Conservation (phyloP, 2,888 invertebrate species). For the Chrysopilus asiliformis region DNA sequence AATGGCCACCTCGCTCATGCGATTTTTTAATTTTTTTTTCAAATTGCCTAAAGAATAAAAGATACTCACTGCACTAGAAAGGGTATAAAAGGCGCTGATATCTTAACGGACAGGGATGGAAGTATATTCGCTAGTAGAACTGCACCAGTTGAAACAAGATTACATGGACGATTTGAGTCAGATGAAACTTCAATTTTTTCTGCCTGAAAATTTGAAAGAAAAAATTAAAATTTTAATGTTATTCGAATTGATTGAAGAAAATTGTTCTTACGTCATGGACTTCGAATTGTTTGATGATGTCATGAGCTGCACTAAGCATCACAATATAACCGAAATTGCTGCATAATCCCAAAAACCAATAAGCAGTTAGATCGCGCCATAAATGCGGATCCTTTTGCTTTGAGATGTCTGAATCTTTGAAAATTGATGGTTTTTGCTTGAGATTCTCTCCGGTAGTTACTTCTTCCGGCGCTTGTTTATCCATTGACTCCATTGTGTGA, state of each 20-base stretch:
- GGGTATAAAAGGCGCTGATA: conserved; percentile 56
- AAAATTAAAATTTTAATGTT: conserved; percentile 2
- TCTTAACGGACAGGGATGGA: conserved; percentile 58
- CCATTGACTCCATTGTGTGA: no score
- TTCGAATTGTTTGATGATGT: conserved; percentile 42
- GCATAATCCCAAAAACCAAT: conserved; percentile 68
- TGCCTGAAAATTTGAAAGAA: no score
- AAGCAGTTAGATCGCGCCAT: conserved; percentile 46
- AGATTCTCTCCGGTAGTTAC: no score
- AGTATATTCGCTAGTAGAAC: conserved; percentile 69
- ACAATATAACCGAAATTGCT: conserved; percentile 82
- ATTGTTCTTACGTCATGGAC: no score
- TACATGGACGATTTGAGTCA: conserved; percentile 45
- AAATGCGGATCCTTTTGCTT: conserved; percentile 20
- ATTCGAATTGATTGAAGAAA: no score
- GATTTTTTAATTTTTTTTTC: no score
- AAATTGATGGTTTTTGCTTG: no score
- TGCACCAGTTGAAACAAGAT: conserved; percentile 57
- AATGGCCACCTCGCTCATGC: no score
- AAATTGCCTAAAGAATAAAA: no score
- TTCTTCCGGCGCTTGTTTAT: no score
- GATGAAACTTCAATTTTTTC: no score
- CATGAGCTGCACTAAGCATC: conserved; percentile 73
- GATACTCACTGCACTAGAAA: conserved; percentile 49
- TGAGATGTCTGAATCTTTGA: no score